Percentiles rank a stretch among this genome's conserved stretches.
Conservation (phyloP, 2,797 vertebrate genomes). For the Potorous gilbertii region DNA sequence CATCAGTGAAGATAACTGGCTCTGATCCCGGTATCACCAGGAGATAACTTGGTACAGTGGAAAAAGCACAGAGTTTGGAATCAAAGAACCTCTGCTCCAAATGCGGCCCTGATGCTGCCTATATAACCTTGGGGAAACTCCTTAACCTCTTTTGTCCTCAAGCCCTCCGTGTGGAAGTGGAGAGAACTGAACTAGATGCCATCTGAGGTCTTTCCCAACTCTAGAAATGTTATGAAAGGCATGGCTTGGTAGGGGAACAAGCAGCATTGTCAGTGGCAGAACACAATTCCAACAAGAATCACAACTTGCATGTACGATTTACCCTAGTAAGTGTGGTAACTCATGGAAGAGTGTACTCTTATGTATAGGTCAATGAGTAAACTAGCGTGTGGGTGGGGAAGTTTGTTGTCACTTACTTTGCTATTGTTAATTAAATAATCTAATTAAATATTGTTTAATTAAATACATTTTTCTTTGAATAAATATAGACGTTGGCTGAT, state of each 20-base stretch:
- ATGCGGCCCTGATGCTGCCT: not conserved
- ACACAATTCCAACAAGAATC: not conserved
- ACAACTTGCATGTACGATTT: not conserved
- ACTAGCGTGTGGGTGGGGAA: not conserved
- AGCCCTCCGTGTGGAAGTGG: not conserved
- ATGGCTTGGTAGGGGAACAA: not conserved
- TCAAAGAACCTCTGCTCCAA: not conserved
- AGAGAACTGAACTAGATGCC: not conserved
- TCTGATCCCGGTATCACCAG: not conserved
- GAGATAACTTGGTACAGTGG: not conserved
- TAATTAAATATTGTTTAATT: not conserved
- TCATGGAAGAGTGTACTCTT: not conserved
- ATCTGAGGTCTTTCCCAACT: not conserved
- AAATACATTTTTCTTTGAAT: no score
- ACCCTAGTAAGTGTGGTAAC: not conserved
- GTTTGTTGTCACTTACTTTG: not conserved
- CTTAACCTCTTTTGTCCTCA: not conserved
- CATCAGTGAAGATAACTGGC: not conserved
- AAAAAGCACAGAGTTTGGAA: not conserved
- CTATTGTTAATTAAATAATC: not conserved
- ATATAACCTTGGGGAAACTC: not conserved
- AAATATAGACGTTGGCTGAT: not conserved
- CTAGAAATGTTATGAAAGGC: not conserved
- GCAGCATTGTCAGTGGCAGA: not conserved
- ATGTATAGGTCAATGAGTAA: not conserved